Percentiles rank a stretch among this genome's conserved stretches.
Conservation (phyloP, 2,797 vertebrate genomes). For the Enteromius paludinosus region DNA sequence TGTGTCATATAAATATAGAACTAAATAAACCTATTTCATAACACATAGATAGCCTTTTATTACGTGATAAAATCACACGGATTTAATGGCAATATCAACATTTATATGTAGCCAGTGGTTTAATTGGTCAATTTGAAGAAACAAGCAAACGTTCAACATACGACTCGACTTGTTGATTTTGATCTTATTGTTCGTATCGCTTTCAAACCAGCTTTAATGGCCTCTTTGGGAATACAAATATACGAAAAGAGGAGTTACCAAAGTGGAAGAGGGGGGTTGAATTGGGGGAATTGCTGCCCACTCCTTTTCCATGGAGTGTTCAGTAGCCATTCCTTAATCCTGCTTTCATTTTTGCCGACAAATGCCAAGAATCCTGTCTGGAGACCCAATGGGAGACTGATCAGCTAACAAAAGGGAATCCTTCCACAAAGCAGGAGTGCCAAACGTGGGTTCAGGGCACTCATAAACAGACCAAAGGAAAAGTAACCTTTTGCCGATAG, state of each 20-base stretch:
- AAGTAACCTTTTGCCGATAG: constrained; percentile 41
- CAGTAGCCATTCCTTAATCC: constrained; percentile 91
- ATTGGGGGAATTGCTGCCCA: constrained; percentile 85
- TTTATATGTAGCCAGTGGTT: neutral
- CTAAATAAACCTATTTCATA: neutral
- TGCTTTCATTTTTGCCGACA: constrained; percentile 94
- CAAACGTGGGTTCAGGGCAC: constrained; percentile 74
- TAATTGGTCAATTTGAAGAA: constrained; percentile 14
- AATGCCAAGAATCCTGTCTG: constrained; percentile 94
- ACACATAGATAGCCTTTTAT: neutral
- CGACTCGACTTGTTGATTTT: constrained; percentile 64
- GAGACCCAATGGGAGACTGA: constrained; percentile 91
- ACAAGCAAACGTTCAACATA: constrained; percentile 21
- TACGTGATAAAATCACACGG: neutral
- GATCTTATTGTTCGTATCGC: constrained; percentile 72
- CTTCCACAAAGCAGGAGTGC: constrained; percentile 85
- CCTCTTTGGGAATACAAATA: constrained; percentile 95
- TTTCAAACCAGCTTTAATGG: constrained; percentile 79
- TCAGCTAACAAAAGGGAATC: constrained; percentile 92
- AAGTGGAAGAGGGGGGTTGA: constrained; percentile 71
- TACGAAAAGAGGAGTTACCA: constrained; percentile 88
- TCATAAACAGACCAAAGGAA: constrained; percentile 65
- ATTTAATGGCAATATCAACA: neutral
- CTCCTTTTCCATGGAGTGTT: constrained; percentile 89
- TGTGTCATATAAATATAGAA: neutral